These are phyloP conservation scores for Euplagia quadripunctaria DNA, from an alignment of 2,888 invertebrate genomes.

Conservation along the genomic window DNA sequence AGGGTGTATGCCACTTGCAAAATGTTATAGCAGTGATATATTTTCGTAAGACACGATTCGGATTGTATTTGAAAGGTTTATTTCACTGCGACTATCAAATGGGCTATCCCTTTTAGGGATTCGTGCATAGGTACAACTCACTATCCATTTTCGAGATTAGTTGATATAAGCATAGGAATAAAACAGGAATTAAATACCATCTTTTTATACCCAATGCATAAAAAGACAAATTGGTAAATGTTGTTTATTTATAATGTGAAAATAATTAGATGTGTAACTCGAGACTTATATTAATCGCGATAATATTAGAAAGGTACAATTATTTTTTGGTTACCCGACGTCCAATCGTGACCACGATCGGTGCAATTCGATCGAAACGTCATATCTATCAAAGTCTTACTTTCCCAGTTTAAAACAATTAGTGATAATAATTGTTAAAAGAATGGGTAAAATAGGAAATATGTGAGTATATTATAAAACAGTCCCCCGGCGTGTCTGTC, in stretches of 20 bases:
- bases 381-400: too few relatives aligned
- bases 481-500: too few relatives aligned
- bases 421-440: background rate
- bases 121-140: background rate
- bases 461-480: background rate
- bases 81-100: conserved; percentile 61
- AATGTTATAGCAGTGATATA: conserved; percentile 79
- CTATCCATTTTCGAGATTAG: background rate
- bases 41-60: conserved; percentile 72
- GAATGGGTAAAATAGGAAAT: background rate
- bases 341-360: too few relatives aligned
- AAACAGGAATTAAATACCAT: background rate
- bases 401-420: too few relatives aligned
- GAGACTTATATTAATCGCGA: too few relatives aligned
- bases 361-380: too few relatives aligned
- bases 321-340: too few relatives aligned
- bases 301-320: too few relatives aligned
- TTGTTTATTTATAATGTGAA: too few relatives aligned
- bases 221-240: too few relatives aligned
- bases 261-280: too few relatives aligned
- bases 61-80: conserved; percentile 75
- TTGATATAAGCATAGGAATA: background rate
- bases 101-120: conserved; percentile 42
- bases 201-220: background rate
- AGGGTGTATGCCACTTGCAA: conserved; percentile 76